These are phyloP conservation scores for Campoletis sonorensis DNA, from an alignment of 1,140 invertebrate species.

Conservation along the genomic window DNA sequence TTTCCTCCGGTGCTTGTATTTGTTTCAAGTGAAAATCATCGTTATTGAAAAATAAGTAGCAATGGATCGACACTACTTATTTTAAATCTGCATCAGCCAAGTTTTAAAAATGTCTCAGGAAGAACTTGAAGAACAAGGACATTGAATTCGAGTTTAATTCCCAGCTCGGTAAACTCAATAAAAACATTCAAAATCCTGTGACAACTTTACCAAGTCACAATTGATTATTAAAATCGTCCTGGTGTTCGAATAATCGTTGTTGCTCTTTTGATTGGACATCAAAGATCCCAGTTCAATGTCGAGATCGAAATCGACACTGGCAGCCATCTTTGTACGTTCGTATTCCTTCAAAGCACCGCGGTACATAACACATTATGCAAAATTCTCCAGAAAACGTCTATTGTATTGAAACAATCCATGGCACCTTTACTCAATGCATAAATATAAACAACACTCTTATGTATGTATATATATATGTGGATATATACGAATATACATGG, in stretches of 20 bases:
- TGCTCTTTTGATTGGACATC: no score
- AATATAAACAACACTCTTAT: background rate
- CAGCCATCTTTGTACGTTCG: background rate
- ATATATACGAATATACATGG: background rate
- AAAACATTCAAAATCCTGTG: no score
- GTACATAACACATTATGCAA: conserved; percentile 11
- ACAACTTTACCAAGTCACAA: no score
- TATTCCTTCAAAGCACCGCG: background rate
- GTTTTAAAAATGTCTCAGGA: background rate
- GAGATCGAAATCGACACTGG: background rate
- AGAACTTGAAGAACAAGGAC: background rate
- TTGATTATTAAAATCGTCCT: no score
- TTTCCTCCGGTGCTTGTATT: no score
- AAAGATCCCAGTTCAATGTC: background rate
- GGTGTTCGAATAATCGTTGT: no score
- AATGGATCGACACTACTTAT: background rate
- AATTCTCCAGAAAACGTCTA: conserved; percentile 42
- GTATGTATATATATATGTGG: background rate
- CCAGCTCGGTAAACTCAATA: no score
- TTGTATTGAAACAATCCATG: conserved; percentile 64
- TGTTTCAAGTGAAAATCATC: no score
- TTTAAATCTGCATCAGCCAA: background rate
- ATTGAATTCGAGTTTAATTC: no score
- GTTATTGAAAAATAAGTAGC: no score
- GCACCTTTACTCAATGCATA: conserved; percentile 53